Base-by-base conservation (phyloP, 2,797 vertebrate species). In the Labroides dimidiatus region DNA sequence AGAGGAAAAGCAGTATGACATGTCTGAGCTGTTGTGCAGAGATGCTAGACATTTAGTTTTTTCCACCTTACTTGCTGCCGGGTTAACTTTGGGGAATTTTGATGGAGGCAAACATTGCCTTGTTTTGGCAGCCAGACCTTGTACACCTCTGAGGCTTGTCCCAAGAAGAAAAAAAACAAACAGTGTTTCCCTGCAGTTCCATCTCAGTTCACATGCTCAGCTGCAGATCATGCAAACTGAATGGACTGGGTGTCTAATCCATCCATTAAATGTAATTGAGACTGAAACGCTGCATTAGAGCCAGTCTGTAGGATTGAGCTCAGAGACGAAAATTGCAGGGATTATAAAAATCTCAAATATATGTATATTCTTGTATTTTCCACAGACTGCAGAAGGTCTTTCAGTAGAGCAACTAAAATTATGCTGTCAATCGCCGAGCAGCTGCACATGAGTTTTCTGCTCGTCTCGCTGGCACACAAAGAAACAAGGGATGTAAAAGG, bases 261-360 rank as follows among this genome's bases (percentile, higher is more conserved):
- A 72, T 83, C 81, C 80, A 85, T 90, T 90, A 86, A 82, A 85
- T 62, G 77, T 84, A 87, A 87, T 86, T 84, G 86, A 89, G 76
- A 86, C 75, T 87, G 82, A 88, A 89, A 84, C 60, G 78, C 80
- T 81, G 84, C 72, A 79, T 87, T 87, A 86, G 76, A 84, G 82
- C 72, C 80, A 51, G 78, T 79, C 71, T 84, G 75, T 76, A 67
- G 81, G 76, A 80, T 75, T 86, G 83, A 83, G 87, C 88, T 85
- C 72, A 39, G 68, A 85, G 77, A 77, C 43, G 73, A 64, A 84
- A 87, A 90, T 87, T 86, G 82, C 61, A 73, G 82, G 89, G 87
- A 90, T 92, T 89, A 88, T 77, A 87, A 85, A 82, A 72, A 83
- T 81, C 73, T 82, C 59, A 74, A 81, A 81, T 81, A 75, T 70